phyloP scores from a whole-genome alignment of 2,113 vertebrate genomes.

The Psophia crepitans region DNA sequence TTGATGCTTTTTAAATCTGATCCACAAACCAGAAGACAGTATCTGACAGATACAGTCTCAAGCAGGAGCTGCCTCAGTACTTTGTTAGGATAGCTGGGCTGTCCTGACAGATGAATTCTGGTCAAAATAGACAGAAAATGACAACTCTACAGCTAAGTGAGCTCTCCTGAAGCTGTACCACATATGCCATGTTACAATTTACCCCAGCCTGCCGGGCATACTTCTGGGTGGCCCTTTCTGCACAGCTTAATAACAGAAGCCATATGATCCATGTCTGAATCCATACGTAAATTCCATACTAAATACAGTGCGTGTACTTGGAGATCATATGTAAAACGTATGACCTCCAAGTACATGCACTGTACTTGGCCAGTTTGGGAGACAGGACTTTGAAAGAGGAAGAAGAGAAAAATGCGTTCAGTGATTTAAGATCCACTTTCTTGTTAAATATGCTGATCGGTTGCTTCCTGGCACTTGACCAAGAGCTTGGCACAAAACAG shows the following conservation, averaged over 20 bases:
- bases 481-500: background rate
- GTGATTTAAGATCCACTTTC: background rate
- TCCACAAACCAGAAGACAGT: background rate
- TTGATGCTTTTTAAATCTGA: background rate
- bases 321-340: too few relatives aligned
- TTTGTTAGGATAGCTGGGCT: background rate
- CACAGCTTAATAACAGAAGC: background rate
- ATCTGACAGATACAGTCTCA: background rate
- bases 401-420: background rate
- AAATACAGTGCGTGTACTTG: too few relatives aligned
- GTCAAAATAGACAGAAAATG: background rate
- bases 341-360: accelerated
- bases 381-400: background rate
- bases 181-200: background rate
- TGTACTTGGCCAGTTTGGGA: background rate
- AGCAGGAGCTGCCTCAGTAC: background rate
- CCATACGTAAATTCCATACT: background rate
- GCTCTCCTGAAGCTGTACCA: background rate
- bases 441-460: accelerated
- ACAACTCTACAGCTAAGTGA: background rate
- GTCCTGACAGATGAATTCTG: background rate
- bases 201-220: background rate
- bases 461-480: background rate
- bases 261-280: background rate
- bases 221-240: background rate